Percentiles rank a stretch among this genome's conserved stretches.
Conservation (phyloP, 2,113 vertebrate genomes). For the Nicator chloris region DNA sequence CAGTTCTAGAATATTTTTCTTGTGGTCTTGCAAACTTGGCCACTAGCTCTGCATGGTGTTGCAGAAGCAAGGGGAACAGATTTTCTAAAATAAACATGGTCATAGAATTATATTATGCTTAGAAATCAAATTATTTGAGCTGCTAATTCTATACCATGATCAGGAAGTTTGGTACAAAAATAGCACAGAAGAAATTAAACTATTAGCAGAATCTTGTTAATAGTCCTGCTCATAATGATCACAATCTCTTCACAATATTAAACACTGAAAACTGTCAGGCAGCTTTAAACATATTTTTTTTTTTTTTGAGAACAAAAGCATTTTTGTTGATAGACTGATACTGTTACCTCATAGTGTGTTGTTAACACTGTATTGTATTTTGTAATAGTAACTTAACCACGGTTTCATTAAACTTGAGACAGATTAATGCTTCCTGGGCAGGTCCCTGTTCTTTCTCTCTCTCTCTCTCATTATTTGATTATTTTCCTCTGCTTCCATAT, state of each 20-base stretch:
- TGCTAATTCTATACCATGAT: constrained; percentile 48
- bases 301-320: not conserved
- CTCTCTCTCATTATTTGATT: not conserved
- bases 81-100: constrained; percentile 66
- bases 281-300: not conserved
- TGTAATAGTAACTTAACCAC: not conserved
- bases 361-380: not conserved
- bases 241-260: not conserved
- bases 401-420: not conserved
- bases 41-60: constrained; percentile 65
- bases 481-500: not conserved
- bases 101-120: constrained; percentile 49
- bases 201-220: not conserved
- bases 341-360: not conserved
- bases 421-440: not conserved
- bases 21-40: constrained; percentile 53
- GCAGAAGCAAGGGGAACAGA: constrained; percentile 70
- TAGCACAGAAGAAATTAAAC: not conserved
- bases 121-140: not conserved
- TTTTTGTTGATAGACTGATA: not conserved
- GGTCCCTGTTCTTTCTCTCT: not conserved
- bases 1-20: not conserved
- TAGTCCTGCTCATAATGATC: not conserved
- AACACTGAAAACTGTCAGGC: not conserved
- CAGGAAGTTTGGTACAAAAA: not conserved